Evolutionary conservation across 2,797 vertebrate species (phyloP).

Genomic region (Gymnothorax reevesii): DNA sequence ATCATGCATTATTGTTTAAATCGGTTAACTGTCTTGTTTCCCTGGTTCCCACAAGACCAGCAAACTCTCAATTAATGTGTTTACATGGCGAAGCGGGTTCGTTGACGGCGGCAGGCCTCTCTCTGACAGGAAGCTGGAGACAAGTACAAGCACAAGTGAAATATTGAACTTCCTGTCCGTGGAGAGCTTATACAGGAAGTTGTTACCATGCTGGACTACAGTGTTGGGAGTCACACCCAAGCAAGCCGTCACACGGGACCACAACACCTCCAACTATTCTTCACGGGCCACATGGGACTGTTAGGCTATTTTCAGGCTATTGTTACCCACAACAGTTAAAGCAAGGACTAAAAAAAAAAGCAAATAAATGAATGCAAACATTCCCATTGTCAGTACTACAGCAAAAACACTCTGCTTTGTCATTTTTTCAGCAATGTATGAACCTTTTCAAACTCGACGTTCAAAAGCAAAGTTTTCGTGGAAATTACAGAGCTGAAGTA

Average conservation of each 20-base stretch:
- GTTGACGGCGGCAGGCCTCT: background rate
- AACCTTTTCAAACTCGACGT: background rate
- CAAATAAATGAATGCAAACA: background rate
- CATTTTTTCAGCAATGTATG: background rate
- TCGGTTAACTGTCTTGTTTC: slow-evolving; percentile 44
- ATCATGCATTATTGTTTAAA: slow-evolving; percentile 27
- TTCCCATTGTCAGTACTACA: background rate
- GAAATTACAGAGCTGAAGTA: background rate
- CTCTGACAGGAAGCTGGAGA: slow-evolving; percentile 27
- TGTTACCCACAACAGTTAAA: background rate
- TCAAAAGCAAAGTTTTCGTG: background rate
- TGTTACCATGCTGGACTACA: slow-evolving; percentile 17
- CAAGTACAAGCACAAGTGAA: slow-evolving; percentile 52
- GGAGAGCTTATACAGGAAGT: slow-evolving; percentile 59
- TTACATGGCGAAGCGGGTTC: slow-evolving; percentile 42
- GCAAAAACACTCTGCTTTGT: background rate
- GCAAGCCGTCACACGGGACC: background rate
- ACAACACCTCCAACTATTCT: background rate
- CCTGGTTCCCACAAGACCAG: slow-evolving; percentile 40
- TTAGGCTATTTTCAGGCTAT: background rate
- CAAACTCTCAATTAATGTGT: background rate
- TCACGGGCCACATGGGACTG: background rate
- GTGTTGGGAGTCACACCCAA: background rate
- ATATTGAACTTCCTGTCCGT: slow-evolving; percentile 51
- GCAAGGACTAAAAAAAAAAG: background rate